A percentile compares a stretch with the other conserved stretches of the same genome.
Evolutionary conservation across 2,797 vertebrate genomes (phyloP).

Genomic region (Muscicapa comitata): DNA sequence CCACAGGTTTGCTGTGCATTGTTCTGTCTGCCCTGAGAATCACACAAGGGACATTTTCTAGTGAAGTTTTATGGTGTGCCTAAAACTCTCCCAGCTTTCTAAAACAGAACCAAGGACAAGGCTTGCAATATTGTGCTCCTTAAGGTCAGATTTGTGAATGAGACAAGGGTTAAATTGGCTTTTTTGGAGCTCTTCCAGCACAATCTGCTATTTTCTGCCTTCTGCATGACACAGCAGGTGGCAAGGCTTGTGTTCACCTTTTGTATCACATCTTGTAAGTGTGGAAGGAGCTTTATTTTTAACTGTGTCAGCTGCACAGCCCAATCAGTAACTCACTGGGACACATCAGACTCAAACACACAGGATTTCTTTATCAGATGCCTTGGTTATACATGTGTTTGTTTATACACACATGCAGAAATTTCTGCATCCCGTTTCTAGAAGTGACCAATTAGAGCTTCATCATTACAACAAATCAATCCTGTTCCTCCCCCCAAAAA

Average conservation of each 20-base stretch:
- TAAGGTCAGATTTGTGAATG: background rate
- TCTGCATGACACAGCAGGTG: background rate
- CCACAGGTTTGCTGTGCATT: background rate
- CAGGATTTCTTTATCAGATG: background rate
- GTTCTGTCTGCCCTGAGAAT: background rate
- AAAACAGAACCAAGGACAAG: background rate
- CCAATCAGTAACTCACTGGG: background rate
- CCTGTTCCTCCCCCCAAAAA: background rate
- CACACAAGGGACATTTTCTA: background rate
- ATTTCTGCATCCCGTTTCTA: background rate
- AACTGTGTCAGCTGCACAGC: background rate
- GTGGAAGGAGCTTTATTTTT: slow-evolving; percentile 7
- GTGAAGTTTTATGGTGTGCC: background rate
- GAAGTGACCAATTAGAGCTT: background rate
- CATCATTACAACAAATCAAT: background rate
- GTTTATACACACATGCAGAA: background rate
- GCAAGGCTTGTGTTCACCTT: background rate
- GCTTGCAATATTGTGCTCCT: background rate
- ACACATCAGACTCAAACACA: background rate
- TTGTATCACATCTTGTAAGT: background rate
- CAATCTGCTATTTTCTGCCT: background rate
- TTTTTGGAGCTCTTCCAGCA: slow-evolving; percentile 5
- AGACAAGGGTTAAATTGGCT: background rate
- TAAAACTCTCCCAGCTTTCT: background rate
- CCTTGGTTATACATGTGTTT: background rate